A percentile compares a stretch with the other conserved stretches of the same genome.
phyloP scores from a whole-genome alignment of 1,140 invertebrate species.

The Melitaea cinxia region DNA sequence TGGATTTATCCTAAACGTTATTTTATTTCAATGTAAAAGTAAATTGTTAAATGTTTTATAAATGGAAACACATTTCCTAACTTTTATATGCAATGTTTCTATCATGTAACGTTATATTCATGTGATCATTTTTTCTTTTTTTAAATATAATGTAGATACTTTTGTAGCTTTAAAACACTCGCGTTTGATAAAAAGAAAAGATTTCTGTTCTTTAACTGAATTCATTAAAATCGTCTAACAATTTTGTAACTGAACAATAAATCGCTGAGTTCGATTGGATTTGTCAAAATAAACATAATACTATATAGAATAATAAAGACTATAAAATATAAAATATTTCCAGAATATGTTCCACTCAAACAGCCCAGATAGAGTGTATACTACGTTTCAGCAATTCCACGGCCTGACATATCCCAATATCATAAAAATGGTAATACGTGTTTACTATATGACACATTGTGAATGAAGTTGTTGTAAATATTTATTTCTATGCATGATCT shows the following conservation, averaged over 20 bases:
- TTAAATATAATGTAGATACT: no score
- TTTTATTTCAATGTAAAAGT: not conserved
- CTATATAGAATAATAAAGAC: not conserved
- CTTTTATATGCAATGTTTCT: no score
- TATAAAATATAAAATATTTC: not conserved
- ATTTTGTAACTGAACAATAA: no score
- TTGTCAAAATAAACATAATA: no score
- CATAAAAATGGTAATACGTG: slow-evolving; percentile 12
- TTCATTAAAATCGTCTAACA: no score
- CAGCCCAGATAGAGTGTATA: not conserved
- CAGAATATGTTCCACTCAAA: not conserved
- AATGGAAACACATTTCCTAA: no score
- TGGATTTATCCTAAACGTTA: not conserved
- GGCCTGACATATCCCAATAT: slow-evolving; percentile 2
- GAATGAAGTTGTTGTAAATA: not conserved
- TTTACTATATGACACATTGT: not conserved
- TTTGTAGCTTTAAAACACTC: no score
- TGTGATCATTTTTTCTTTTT: no score
- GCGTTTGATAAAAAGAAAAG: no score
- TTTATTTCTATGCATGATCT: not conserved
- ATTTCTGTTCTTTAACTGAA: no score
- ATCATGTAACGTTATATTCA: no score
- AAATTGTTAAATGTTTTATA: not conserved
- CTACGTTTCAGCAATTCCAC: not conserved
- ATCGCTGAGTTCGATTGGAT: no score